Evolutionary conservation across 2,797 vertebrate genomes (phyloP).

Genomic region (Phylloscopus collybita): DNA sequence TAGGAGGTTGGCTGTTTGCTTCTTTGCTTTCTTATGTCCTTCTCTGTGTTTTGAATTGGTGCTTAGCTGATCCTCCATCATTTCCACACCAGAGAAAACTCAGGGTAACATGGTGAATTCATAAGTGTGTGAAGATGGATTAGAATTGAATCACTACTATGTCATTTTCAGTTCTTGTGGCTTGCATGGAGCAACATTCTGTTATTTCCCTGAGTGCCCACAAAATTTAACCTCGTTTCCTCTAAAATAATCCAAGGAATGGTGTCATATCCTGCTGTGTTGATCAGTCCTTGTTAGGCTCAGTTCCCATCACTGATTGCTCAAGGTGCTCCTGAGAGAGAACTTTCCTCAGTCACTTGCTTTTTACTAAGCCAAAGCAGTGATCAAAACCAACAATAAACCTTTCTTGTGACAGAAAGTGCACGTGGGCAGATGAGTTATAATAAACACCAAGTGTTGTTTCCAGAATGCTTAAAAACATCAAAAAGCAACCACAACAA

Average conservation of each 20-base stretch:
- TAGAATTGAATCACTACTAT: not conserved
- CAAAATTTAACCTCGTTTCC: not conserved
- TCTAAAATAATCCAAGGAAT: not conserved
- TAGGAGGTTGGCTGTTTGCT: not conserved
- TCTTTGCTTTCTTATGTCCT: not conserved
- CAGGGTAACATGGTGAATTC: not conserved
- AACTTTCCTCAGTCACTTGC: conserved; percentile 22
- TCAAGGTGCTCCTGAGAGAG: not conserved
- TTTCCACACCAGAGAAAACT: not conserved
- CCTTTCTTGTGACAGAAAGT: conserved; percentile 14
- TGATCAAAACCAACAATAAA: conserved; percentile 17
- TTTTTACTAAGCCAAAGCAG: conserved; percentile 33
- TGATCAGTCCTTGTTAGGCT: not conserved
- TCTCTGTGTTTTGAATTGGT: not conserved
- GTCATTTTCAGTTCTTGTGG: not conserved
- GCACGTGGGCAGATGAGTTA: not conserved
- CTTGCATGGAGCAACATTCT: not conserved
- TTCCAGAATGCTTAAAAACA: not conserved
- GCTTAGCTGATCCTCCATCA: not conserved
- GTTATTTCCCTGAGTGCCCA: conserved; percentile 3
- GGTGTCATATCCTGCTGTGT: conserved; percentile 50
- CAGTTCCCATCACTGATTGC: not conserved
- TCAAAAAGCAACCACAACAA: not conserved
- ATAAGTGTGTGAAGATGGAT: not conserved
- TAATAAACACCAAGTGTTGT: conserved; percentile 4